These are phyloP conservation scores for Squalus acanthias DNA, from an alignment of 2,797 vertebrate species.

Conservation along the genomic window DNA sequence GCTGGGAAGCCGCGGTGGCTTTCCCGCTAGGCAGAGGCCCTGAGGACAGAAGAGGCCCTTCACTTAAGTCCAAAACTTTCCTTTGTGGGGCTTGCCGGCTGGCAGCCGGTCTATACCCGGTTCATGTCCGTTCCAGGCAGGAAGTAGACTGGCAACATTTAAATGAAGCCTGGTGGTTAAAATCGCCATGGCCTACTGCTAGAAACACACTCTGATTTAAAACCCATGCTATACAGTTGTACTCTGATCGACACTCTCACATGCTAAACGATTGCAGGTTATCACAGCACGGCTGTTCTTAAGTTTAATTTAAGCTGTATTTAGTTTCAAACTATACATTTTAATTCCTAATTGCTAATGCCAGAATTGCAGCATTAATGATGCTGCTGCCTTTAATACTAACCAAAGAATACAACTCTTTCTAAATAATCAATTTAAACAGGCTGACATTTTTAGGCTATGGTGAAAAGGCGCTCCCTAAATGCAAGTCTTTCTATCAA, in stretches of 20 bases:
- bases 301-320: background rate
- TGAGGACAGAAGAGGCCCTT: background rate
- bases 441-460: too few species aligned
- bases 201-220: too few species aligned
- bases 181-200: background rate
- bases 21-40: background rate
- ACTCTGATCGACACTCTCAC: background rate
- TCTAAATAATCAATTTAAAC: too few species aligned
- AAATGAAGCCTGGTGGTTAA: background rate
- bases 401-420: too few species aligned
- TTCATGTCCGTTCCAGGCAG: background rate
- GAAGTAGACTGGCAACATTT: background rate
- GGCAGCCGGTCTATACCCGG: too few species aligned
- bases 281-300: background rate
- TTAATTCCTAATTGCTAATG: too few species aligned
- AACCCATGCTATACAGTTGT: background rate
- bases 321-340: too few species aligned
- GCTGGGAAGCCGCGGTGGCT: background rate
- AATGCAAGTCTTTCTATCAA: too few species aligned
- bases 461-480: too few species aligned
- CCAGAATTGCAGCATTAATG: too few species aligned
- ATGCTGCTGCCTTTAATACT: too few species aligned
- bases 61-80: background rate
- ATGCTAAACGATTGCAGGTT: background rate
- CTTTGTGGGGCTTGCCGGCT: too few species aligned